phyloP scores from a whole-genome alignment of 1,140 invertebrate genomes.

The Aleiodes sp. region DNA sequence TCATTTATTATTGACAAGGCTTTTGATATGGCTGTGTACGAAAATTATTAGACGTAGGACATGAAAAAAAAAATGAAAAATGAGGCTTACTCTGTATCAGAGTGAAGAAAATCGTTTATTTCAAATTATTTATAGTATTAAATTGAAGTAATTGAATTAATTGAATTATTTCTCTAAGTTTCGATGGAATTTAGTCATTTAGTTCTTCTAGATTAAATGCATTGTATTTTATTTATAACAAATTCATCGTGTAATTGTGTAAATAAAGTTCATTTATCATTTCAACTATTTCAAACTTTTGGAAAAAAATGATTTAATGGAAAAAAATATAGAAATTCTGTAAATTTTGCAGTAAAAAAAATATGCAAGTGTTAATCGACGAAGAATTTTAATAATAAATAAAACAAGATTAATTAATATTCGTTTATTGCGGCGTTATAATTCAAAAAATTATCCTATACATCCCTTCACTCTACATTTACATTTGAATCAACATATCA shows the following conservation, averaged over 20 bases:
- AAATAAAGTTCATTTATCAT: too few relatives aligned
- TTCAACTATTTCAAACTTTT: too few relatives aligned
- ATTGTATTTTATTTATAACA: too few relatives aligned
- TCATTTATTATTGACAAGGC: background rate
- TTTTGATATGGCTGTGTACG: background rate
- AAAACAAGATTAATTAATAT: background rate
- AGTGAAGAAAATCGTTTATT: slow-evolving; percentile 35
- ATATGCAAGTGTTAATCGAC: too few relatives aligned
- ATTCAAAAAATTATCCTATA: background rate
- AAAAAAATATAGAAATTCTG: too few relatives aligned
- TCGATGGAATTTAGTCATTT: background rate
- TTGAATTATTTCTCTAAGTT: background rate
- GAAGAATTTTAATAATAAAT: background rate
- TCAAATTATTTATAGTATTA: background rate
- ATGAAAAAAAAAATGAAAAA: background rate
- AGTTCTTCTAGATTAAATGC: background rate
- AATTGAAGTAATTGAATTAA: background rate
- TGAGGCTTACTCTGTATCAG: slow-evolving; percentile 53
- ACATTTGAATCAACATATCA: slow-evolving; percentile 11
- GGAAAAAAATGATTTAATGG: too few relatives aligned
- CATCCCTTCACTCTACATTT: background rate
- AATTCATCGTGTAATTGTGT: too few relatives aligned
- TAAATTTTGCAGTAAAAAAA: background rate
- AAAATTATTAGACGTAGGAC: background rate
- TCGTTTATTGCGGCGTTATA: background rate